Base-by-base conservation (phyloP, 1,140 invertebrate genomes). In the Mesaphorura yosii region DNA sequence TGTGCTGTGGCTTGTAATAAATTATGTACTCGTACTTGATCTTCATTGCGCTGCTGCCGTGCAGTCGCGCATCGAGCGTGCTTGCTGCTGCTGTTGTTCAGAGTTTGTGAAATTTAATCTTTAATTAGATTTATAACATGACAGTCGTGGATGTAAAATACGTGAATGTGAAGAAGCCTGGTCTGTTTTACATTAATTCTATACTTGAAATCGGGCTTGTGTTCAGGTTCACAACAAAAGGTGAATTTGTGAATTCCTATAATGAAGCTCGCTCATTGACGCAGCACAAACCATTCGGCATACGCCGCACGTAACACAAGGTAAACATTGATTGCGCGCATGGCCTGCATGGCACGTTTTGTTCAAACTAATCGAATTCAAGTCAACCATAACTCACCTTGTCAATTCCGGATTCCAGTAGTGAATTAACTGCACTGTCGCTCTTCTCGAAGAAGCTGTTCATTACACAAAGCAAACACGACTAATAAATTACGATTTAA, bases 401-500 rank as follows among this genome's bases (percentile, higher is more conserved):
- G 29, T 59, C 57, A 40, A 59, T 47, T 15, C 57, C 57, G 6
- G 48, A 34, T 14, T 59, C 53, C 20, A 54, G 29, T 1, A 59
- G 31, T n/a, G 49, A 20, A 26, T 20, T 51, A 23, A 58, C 20
- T 17, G 19, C 25, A 26, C 28, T 44, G 25, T 59, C 57, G 37
- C 15, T 46, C 44, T 59, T 59, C 14, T 59, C 57, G 28, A 50
- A 55, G 45, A 59, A 59, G 26, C 57, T 59, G 44, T 37, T n/a
- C n/a, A n/a, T n/a, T n/a, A n/a, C 50, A 47, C 31, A 34, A 34
- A 34, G 45, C 52, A 45, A 52, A 51, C 28, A 48, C 17, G 25
- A 31, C 10, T 2, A 38, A 39, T 34, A n/a, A 34, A n/a, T 34
- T 10, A 34, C 31, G 10, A 34, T n/a, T 7, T 17, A 10, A 14